A percentile compares a stretch with the other conserved stretches of the same genome.
These are phyloP conservation scores for Abramis brama DNA, from an alignment of 2,113 vertebrate genomes.

Conservation along the genomic window DNA sequence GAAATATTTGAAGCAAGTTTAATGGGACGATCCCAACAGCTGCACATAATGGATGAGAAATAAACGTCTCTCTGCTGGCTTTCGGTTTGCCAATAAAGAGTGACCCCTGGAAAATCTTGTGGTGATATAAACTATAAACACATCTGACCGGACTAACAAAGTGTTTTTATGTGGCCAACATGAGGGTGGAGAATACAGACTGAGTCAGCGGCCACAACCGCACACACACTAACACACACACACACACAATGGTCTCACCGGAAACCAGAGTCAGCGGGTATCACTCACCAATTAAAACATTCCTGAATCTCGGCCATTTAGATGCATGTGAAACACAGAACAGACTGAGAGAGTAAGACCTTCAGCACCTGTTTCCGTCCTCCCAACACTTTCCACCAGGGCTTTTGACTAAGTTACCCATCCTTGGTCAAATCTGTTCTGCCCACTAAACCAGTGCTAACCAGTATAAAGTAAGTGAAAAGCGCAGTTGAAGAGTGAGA, in stretches of 20 bases:
- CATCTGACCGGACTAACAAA: not conserved
- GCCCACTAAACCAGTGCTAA: not conserved
- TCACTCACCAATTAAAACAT: constrained; percentile 22
- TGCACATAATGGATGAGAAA: constrained; percentile 28
- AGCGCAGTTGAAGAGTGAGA: not conserved
- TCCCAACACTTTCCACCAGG: not conserved
- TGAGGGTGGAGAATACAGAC: constrained; percentile 15
- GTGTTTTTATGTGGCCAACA: constrained; percentile 12
- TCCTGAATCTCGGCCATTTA: not conserved
- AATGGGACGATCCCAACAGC: constrained; percentile 22
- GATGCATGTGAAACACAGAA: constrained; percentile 13
- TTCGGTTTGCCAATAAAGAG: constrained; percentile 31
- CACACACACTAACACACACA: not conserved
- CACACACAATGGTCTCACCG: not conserved
- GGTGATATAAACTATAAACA: constrained; percentile 9
- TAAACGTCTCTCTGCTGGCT: constrained; percentile 54
- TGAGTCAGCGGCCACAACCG: constrained; percentile 10
- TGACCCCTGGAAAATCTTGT: constrained; percentile 51
- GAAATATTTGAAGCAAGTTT: constrained; percentile 54
- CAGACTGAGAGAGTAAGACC: not conserved
- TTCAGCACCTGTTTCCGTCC: not conserved
- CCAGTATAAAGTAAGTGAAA: not conserved
- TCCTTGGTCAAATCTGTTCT: not conserved
- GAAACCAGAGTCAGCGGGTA: constrained; percentile 5
- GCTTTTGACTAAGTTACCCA: not conserved